Evolutionary conservation across 1,140 invertebrate genomes (phyloP).

Genomic region (Sycophila sp.): DNA sequence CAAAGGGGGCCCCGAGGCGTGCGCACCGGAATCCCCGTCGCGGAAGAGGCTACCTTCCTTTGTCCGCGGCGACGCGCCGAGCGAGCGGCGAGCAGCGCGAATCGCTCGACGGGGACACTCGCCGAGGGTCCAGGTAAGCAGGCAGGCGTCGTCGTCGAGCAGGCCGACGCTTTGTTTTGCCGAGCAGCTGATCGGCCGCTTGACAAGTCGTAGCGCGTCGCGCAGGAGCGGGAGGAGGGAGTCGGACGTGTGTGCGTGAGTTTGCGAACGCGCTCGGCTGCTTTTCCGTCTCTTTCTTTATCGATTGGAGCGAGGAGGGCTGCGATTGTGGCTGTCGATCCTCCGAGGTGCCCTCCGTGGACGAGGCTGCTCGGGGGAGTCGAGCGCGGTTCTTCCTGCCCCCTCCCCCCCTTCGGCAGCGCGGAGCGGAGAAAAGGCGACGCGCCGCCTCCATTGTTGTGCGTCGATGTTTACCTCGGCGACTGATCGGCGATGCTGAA

Average conservation of each 20-base stretch:
- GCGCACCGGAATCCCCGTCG: too few species aligned
- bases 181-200: constrained; percentile 56
- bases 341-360: not conserved
- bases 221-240: not conserved
- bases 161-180: constrained; percentile 58
- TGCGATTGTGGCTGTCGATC: not conserved
- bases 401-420: too few species aligned
- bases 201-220: constrained; percentile 37
- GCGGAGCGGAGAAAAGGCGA: not conserved
- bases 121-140: too few species aligned
- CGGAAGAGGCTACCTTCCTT: not conserved
- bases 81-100: constrained; percentile 39
- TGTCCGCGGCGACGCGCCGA: not conserved
- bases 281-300: constrained; percentile 6
- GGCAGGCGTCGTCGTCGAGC: not conserved
- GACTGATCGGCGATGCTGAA: not conserved
- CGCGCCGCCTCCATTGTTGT: not conserved
- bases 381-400: too few species aligned
- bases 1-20: not conserved
- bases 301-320: not conserved
- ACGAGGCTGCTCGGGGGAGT: too few species aligned
- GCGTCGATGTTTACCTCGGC: not conserved
- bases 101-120: too few species aligned
- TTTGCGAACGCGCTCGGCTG: too few species aligned
- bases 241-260: not conserved